These are phyloP conservation scores for Hololepta plana DNA, from an alignment of 2,888 invertebrate genomes.

Conservation along the genomic window DNA sequence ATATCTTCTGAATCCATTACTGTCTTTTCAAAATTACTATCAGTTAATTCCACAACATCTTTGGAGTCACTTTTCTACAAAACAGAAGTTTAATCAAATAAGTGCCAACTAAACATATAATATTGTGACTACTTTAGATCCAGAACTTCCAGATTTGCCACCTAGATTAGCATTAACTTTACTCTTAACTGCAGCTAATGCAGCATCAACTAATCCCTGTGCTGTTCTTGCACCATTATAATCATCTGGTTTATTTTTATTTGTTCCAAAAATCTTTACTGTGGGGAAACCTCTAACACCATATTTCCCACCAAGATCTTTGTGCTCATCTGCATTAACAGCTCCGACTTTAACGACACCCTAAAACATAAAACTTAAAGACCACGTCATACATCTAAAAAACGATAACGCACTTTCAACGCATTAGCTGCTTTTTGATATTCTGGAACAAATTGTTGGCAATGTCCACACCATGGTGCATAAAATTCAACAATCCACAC, in stretches of 20 bases:
- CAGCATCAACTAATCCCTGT: slow-evolving; percentile 69
- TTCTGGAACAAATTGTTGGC: slow-evolving; percentile 78
- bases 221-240: slow-evolving; percentile 77
- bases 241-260: slow-evolving; percentile 68
- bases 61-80: slow-evolving; percentile 24
- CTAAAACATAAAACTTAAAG: too few species aligned
- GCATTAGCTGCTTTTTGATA: slow-evolving; percentile 88
- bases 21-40: slow-evolving; percentile 83
- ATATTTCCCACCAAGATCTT: slow-evolving; percentile 60
- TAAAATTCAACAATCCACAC: slow-evolving; percentile 94
- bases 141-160: slow-evolving; percentile 32
- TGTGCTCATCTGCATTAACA: slow-evolving; percentile 81
- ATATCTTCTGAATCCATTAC: slow-evolving; percentile 87
- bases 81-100: slow-evolving; percentile 3
- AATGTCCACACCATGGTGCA: slow-evolving; percentile 94
- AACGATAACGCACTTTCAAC: slow-evolving; percentile 57
- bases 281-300: slow-evolving; percentile 88
- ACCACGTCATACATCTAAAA: too few species aligned
- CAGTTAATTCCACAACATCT: slow-evolving; percentile 84
- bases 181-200: slow-evolving; percentile 55
- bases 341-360: slow-evolving; percentile 90
- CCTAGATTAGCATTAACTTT: slow-evolving; percentile 55
- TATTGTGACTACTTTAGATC: slow-evolving; percentile 7
- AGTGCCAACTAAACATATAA: slow-evolving; percentile 6
- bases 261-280: slow-evolving; percentile 79